A percentile compares a stretch with the other conserved stretches of the same genome.
Evolutionary conservation across 23 tunicate genomes (phyloP).

Genomic region (Halocynthia aurantium): DNA sequence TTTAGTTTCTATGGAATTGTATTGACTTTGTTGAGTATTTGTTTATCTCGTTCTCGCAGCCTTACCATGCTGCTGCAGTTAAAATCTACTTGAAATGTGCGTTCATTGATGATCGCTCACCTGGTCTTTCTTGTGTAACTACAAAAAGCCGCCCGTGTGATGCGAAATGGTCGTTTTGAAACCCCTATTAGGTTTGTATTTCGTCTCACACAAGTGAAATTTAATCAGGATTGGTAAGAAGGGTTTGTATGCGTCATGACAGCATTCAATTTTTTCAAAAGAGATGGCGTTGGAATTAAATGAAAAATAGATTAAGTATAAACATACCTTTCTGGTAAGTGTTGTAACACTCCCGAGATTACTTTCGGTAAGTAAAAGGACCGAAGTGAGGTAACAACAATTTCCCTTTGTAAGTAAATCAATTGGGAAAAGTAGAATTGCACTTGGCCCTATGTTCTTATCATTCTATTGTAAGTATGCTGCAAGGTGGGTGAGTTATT

Average conservation of each 20-base stretch:
- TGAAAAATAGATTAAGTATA: too few relatives aligned
- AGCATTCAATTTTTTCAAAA: neutral
- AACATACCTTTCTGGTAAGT: too few relatives aligned
- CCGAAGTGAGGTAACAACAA: too few relatives aligned
- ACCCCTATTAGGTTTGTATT: conserved; percentile 50
- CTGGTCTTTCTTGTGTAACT: conserved; percentile 2
- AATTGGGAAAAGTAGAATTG: too few relatives aligned
- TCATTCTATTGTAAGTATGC: too few relatives aligned
- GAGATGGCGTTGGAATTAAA: too few relatives aligned
- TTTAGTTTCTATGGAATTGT: too few relatives aligned
- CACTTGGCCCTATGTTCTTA: too few relatives aligned
- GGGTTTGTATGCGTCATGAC: conserved; percentile 44
- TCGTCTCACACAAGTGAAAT: neutral
- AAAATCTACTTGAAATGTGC: conserved; percentile 9
- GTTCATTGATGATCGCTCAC: conserved; percentile 6
- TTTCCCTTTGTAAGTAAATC: too few relatives aligned
- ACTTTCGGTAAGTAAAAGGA: too few relatives aligned
- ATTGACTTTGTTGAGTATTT: neutral
- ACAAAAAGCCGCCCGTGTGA: conserved; percentile 6
- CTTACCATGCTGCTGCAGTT: conserved; percentile 21
- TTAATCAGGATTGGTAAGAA: conserved; percentile 44
- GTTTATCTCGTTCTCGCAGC: conserved; percentile 33
- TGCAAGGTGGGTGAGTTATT: too few relatives aligned
- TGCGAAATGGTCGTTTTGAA: neutral
- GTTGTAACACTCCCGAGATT: too few relatives aligned